Conservation (phyloP, 2,888 invertebrate species). For the Catocala fraxini region DNA sequence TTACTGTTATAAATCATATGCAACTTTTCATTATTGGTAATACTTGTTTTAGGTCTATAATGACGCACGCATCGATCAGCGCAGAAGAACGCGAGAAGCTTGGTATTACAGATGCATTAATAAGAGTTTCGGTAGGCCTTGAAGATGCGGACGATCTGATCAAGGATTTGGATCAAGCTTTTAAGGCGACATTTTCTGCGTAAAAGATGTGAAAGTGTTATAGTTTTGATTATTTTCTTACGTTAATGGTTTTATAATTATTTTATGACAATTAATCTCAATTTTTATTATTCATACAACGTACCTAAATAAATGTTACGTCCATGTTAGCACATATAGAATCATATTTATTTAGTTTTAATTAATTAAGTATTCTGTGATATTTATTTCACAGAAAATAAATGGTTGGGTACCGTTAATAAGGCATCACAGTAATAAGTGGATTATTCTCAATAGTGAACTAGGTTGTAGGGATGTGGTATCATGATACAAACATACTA, state of each 20-base stretch:
- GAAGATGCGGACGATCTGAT: conserved; percentile 96
- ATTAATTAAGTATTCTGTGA: no score
- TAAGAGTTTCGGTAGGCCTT: conserved; percentile 96
- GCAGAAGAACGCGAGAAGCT: conserved; percentile 90
- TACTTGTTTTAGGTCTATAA: conserved; percentile 89
- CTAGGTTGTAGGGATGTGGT: no score
- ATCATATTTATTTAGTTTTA: conserved; percentile 1
- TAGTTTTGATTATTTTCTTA: no score
- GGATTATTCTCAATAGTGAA: no score
- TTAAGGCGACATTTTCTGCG: conserved; percentile 79
- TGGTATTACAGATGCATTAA: conserved; percentile 94
- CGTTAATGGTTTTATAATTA: background rate
- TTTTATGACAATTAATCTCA: conserved; percentile 4
- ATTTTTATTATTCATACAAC: conserved; percentile 1
- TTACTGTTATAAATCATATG: background rate
- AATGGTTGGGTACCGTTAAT: background rate
- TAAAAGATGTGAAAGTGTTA: no score
- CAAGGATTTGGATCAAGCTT: conserved; percentile 93
- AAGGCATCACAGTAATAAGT: conserved; percentile 1
- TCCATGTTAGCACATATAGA: background rate
- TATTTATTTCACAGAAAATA: background rate
- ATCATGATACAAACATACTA: no score
- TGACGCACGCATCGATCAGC: conserved; percentile 98
- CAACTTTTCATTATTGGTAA: conserved; percentile 12
- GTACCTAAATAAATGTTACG: background rate